A percentile compares a stretch with the other conserved stretches of the same genome.
These are phyloP conservation scores for Tetramorium parvispinum DNA, from an alignment of 1,140 invertebrate species.

Conservation along the genomic window DNA sequence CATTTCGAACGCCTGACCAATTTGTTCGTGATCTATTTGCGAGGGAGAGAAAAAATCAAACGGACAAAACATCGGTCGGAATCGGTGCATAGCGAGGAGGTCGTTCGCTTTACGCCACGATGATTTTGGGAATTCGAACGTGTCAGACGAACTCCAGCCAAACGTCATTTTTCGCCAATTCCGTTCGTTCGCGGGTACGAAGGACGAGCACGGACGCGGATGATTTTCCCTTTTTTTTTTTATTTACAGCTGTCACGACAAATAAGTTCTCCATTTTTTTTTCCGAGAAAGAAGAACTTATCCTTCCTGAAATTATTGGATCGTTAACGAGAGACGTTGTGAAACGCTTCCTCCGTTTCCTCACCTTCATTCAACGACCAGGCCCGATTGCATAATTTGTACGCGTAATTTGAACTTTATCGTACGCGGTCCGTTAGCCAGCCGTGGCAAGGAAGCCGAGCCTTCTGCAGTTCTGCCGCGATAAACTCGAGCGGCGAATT, in stretches of 20 bases:
- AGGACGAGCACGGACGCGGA: neutral
- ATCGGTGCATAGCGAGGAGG: slow-evolving; percentile 37
- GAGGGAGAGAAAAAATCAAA: neutral
- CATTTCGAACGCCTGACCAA: slow-evolving; percentile 2
- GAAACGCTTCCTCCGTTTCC: neutral
- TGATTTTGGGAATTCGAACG: slow-evolving; percentile 31
- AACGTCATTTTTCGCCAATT: slow-evolving; percentile 38
- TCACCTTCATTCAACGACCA: neutral
- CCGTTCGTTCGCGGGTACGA: too few species aligned
- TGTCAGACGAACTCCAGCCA: neutral
- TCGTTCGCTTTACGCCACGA: slow-evolving; percentile 37
- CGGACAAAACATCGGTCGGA: slow-evolving; percentile 24
- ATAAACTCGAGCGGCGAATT: slow-evolving; percentile 21
- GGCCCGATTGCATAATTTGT: neutral
- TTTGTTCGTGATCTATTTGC: slow-evolving; percentile 18
- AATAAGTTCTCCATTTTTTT: neutral
- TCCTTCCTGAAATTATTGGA: too few species aligned
- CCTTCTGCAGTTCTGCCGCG: neutral
- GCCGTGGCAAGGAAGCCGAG: neutral
- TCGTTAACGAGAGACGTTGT: neutral
- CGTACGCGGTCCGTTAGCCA: neutral
- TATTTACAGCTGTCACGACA: neutral
- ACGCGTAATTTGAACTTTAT: slow-evolving; percentile 6
- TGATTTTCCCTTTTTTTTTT: neutral
- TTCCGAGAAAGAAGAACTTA: neutral